A percentile compares a stretch with the other conserved stretches of the same genome.
Conservation (phyloP, 1,140 invertebrate genomes). For the Nasonia longicornis region DNA sequence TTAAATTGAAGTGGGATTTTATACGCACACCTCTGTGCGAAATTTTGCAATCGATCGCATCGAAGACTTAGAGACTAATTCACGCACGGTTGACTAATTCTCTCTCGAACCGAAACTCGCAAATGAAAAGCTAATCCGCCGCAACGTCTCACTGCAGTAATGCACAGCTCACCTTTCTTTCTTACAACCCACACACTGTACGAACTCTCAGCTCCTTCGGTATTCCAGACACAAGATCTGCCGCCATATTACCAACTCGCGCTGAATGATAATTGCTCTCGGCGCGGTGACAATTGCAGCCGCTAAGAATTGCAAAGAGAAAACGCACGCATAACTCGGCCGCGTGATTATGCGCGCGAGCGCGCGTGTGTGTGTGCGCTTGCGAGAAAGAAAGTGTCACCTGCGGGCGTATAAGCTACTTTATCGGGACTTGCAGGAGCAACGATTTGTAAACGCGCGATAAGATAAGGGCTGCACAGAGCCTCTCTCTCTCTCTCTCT, state of each 20-base stretch:
- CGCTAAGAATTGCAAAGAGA: conserved; percentile 8
- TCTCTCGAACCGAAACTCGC: background rate
- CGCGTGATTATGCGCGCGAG: background rate
- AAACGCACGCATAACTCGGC: background rate
- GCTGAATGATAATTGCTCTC: conserved; percentile 28
- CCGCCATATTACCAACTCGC: background rate
- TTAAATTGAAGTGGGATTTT: background rate
- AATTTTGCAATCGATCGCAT: background rate
- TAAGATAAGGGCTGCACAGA: conserved; percentile 50
- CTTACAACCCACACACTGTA: background rate
- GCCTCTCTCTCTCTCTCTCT: background rate
- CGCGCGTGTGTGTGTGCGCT: background rate
- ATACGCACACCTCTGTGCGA: background rate
- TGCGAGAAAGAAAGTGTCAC: background rate
- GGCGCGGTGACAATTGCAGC: background rate
- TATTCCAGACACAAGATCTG: background rate
- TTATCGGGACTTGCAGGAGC: conserved; percentile 25
- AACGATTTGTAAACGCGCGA: conserved; percentile 54
- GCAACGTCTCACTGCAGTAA: too few species aligned
- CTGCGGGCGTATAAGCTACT: background rate
- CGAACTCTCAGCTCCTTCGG: background rate
- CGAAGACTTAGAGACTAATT: too few species aligned
- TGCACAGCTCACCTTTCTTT: background rate
- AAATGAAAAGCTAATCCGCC: background rate
- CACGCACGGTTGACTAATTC: background rate